Percentiles rank a stretch among this genome's conserved stretches.
phyloP scores from a whole-genome alignment of 2,888 invertebrate genomes.

The Philereme transversata region DNA sequence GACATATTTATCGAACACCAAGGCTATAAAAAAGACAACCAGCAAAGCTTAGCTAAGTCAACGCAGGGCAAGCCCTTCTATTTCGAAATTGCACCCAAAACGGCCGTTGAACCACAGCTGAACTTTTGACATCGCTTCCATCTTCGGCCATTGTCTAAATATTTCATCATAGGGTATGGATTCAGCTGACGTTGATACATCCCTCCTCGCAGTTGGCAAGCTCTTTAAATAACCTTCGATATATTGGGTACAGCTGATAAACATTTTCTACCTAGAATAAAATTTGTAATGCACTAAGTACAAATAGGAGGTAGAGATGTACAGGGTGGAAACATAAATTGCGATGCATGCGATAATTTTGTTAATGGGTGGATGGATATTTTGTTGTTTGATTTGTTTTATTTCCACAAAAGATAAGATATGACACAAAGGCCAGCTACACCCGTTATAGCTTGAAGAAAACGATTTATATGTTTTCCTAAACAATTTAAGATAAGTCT shows the following conservation, averaged over 20 bases:
- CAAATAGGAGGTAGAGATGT: no score
- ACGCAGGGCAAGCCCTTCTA: slow-evolving; percentile 18
- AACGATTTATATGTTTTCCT: no score
- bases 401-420: no score
- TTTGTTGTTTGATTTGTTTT: no score
- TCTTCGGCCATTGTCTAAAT: slow-evolving; percentile 45
- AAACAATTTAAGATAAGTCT: no score
- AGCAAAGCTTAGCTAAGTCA: slow-evolving; percentile 1
- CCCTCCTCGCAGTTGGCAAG: slow-evolving; percentile 38
- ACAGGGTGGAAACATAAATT: no score
- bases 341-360: no score
- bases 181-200: slow-evolving; percentile 43
- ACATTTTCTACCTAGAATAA: no score
- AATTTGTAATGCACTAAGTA: not conserved
- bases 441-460: no score
- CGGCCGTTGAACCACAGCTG: slow-evolving; percentile 26
- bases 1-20: no score
- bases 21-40: not conserved
- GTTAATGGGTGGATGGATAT: no score
- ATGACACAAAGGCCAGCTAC: no score
- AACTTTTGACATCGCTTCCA: slow-evolving; percentile 44
- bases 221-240: slow-evolving; percentile 38
- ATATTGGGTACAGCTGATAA: slow-evolving; percentile 22
- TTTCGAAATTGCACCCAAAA: slow-evolving; percentile 34
- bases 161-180: slow-evolving; percentile 39